Base-by-base conservation (phyloP, 2,797 vertebrate species). In the Sebastes minor region DNA sequence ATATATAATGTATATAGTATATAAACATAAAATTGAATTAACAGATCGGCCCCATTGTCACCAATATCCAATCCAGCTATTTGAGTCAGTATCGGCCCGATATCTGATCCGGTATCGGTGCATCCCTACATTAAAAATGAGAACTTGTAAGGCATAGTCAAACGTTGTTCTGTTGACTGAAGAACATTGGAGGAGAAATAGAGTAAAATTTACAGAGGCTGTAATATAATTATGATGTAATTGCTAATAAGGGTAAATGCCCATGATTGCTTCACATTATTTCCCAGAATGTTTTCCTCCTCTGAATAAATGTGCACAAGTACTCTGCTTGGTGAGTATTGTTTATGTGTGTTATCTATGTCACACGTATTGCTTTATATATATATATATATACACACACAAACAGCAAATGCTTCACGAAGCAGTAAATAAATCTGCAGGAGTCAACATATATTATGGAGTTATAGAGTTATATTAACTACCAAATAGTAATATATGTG, bases 351-450 rank as follows among this genome's bases (percentile, higher is more conserved):
- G 25, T 0, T 27, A 33, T 23, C 20, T 18, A 52, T n/a, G 49
- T 52, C 49, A 52, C 49, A 18, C 3, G 5, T 16, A 16, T 42
- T 46, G 25, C 22, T 55, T 38, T 32, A 10, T 10, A 32, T 9
- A 3, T 32, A 10, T 3, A 3, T 33, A 3, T 10, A 33, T 10
- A 10, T 4, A 33, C 0, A 33, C 0, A 33, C 2, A 33, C 2
- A 32, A 32, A 32, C 30, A 32, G 30, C 30, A 32, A 32, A 32
- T 32, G 8, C 30, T 32, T 32, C 30, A 32, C 30, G 0, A 9
- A 32, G 3, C 30, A 32, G 30, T 32, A 32, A 32, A 32, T 32
- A 32, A 32, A 32, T 32, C 30, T 32, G 30, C 30, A 32, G 30
- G 30, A 30, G 30, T 30, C 30, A 30, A 30, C 30, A 30, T 30